A percentile compares a stretch with the other conserved stretches of the same genome.
These are phyloP conservation scores for Synergus umbraculus DNA, from an alignment of 2,888 invertebrate genomes.

Conservation along the genomic window DNA sequence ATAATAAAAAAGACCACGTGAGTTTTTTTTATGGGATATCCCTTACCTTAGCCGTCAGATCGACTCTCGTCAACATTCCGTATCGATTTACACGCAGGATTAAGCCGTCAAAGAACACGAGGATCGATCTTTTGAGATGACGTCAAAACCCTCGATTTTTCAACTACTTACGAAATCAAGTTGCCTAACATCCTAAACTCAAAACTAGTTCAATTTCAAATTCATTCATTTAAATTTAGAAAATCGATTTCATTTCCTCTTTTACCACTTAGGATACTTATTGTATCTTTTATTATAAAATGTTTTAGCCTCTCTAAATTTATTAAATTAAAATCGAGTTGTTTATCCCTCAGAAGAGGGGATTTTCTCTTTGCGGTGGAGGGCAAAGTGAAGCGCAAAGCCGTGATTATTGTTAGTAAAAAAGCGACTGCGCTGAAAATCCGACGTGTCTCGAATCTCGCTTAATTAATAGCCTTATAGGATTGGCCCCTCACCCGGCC, in stretches of 20 bases:
- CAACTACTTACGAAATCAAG: neutral
- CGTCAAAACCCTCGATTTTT: constrained; percentile 41
- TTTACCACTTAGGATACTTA: too few relatives aligned
- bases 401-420: constrained; percentile 42
- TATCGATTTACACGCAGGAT: constrained; percentile 69
- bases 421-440: constrained; percentile 63
- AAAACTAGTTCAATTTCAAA: too few relatives aligned
- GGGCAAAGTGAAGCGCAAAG: neutral
- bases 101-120: constrained; percentile 64
- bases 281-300: neutral
- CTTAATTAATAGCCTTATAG: constrained; percentile 73
- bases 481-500: constrained; percentile 49
- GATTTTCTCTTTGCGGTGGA: constrained; percentile 1
- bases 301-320: neutral
- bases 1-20: constrained; percentile 68
- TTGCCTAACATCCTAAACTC: neutral
- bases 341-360: constrained; percentile 16
- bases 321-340: neutral
- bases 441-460: constrained; percentile 72
- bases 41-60: constrained; percentile 67
- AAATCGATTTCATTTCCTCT: too few relatives aligned
- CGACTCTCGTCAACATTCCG: constrained; percentile 68
- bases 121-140: constrained; percentile 31
- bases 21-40: constrained; percentile 63
- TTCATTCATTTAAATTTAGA: too few relatives aligned